Evolutionary conservation across 2,888 invertebrate species (phyloP).

Genomic region (Macrophya annulata): DNA sequence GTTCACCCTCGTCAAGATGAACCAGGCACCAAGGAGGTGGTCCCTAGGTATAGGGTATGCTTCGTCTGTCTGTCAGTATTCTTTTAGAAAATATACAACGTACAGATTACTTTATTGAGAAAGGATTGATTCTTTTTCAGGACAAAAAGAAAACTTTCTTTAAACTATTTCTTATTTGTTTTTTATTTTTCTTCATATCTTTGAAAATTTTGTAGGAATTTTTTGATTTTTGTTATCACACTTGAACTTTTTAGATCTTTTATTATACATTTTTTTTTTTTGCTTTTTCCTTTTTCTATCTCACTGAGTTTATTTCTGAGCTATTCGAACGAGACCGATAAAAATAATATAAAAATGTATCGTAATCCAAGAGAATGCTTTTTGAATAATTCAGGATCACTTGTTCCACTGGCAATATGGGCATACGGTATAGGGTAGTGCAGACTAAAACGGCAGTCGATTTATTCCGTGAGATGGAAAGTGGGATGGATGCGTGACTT

Average conservation of each 20-base stretch:
- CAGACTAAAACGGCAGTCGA: constrained; percentile 19
- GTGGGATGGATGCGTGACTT: not conserved
- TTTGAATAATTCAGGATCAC: constrained; percentile 50
- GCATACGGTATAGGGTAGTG: too few relatives aligned
- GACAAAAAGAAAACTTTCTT: not conserved
- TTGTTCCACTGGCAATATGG: not conserved
- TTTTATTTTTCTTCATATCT: not conserved
- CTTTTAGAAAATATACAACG: not conserved
- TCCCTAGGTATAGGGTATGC: not conserved
- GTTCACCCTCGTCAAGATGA: constrained; percentile 44
- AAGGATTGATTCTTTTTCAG: constrained; percentile 16
- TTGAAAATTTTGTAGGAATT: not conserved
- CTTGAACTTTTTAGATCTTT: not conserved
- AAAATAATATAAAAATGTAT: constrained; percentile 43
- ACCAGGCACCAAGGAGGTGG: not conserved
- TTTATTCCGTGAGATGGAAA: constrained; percentile 24
- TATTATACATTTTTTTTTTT: not conserved
- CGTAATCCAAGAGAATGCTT: constrained; percentile 40
- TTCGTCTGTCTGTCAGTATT: constrained; percentile 16
- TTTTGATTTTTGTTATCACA: not conserved
- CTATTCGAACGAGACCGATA: constrained; percentile 14
- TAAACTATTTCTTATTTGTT: not conserved
- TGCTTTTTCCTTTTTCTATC: not conserved
- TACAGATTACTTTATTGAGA: constrained; percentile 13
- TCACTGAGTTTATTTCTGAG: not conserved